A percentile compares a stretch with the other conserved stretches of the same genome.
Evolutionary conservation across 2,888 invertebrate species (phyloP).

Genomic region (Drosophila diplacantha): DNA sequence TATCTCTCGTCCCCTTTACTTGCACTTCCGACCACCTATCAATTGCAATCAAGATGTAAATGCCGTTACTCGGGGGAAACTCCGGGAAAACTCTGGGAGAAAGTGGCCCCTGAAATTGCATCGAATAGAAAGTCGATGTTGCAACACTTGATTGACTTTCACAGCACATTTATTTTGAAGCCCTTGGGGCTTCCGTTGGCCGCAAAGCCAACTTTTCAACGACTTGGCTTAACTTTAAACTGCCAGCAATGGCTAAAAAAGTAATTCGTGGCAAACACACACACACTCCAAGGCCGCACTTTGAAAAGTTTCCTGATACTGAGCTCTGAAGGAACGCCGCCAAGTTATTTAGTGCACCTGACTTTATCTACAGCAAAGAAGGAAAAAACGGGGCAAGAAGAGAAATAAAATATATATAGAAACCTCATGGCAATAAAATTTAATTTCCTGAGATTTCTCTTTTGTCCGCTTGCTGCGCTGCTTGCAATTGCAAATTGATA

Average conservation of each 20-base stretch:
- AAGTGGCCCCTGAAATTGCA: slow-evolving; percentile 39
- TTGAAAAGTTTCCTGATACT: slow-evolving; percentile 33
- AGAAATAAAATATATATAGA: slow-evolving; percentile 12
- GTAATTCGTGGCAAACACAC: slow-evolving; percentile 53
- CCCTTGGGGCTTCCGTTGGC: slow-evolving; percentile 34
- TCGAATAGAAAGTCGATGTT: slow-evolving; percentile 37
- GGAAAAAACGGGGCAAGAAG: neutral
- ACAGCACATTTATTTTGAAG: slow-evolving; percentile 66
- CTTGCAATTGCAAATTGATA: slow-evolving; percentile 69
- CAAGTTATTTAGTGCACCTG: slow-evolving; percentile 47
- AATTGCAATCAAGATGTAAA: slow-evolving; percentile 65
- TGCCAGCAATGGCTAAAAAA: slow-evolving; percentile 47
- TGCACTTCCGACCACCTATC: slow-evolving; percentile 47
- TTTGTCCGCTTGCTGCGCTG: slow-evolving; percentile 47
- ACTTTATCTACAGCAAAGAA: slow-evolving; percentile 20
- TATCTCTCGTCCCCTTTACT: slow-evolving; percentile 11
- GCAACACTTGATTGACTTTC: slow-evolving; percentile 71
- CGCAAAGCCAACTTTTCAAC: slow-evolving; percentile 67
- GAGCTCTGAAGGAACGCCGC: slow-evolving; percentile 8
- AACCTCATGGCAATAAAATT: slow-evolving; percentile 54
- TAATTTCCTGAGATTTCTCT: slow-evolving; percentile 63
- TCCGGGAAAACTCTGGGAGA: slow-evolving; percentile 15
- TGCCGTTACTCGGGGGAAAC: slow-evolving; percentile 33
- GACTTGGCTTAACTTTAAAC: slow-evolving; percentile 67
- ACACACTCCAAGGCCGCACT: slow-evolving; percentile 35